Evolutionary conservation across 2,113 vertebrate genomes (phyloP).

Genomic region (Oceanites oceanicus): DNA sequence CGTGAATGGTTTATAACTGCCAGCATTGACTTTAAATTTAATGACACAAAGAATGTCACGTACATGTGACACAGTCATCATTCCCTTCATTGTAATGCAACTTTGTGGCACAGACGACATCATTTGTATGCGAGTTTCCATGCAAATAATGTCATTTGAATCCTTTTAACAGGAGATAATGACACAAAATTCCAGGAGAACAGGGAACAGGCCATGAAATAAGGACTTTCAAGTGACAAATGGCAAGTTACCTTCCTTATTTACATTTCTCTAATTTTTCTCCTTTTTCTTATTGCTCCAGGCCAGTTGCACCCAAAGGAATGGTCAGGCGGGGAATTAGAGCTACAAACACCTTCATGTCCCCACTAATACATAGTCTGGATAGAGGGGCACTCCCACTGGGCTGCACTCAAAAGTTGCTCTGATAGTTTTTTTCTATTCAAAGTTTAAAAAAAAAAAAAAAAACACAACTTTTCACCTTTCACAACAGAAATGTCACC

Average conservation of each 20-base stretch:
- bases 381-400: conserved; percentile 36
- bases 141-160: conserved; percentile 77
- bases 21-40: conserved; percentile 71
- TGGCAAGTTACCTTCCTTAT: conserved; percentile 68
- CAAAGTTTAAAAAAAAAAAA: not conserved
- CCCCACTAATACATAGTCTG: conserved; percentile 27
- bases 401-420: conserved; percentile 20
- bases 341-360: conserved; percentile 64
- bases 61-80: conserved; percentile 70
- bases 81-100: conserved; percentile 73
- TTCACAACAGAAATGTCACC: conserved; percentile 11
- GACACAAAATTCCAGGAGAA: conserved; percentile 69
- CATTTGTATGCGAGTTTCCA: conserved; percentile 69
- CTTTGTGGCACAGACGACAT: conserved; percentile 64
- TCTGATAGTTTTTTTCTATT: conserved; percentile 27
- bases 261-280: conserved; percentile 66
- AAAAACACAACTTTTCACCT: not conserved
- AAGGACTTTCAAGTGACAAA: conserved; percentile 72
- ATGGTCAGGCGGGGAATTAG: conserved; percentile 60
- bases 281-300: conserved; percentile 69
- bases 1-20: conserved; percentile 69
- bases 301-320: conserved; percentile 68
- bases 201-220: conserved; percentile 69
- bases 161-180: conserved; percentile 77
- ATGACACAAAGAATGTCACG: conserved; percentile 71